Evolutionary conservation across 2,797 vertebrate species (phyloP).

Genomic region (Syncerus caffer): DNA sequence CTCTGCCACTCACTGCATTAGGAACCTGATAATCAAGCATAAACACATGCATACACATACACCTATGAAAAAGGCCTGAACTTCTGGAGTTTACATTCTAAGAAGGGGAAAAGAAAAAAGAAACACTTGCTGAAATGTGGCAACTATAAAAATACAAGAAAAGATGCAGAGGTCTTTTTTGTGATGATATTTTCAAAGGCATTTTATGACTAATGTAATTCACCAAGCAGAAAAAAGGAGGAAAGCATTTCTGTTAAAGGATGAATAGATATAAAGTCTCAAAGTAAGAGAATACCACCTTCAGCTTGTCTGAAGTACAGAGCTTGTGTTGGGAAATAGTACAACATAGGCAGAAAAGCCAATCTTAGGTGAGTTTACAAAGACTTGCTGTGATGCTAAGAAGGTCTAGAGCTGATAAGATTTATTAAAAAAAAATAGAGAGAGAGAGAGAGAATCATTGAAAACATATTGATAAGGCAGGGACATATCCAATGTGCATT

Average conservation of each 20-base stretch:
- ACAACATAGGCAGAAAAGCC: not conserved
- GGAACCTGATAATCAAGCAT: not conserved
- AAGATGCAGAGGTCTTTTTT: not conserved
- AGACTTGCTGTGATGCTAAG: not conserved
- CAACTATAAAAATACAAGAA: not conserved
- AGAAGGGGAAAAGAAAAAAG: not conserved
- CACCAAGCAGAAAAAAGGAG: not conserved
- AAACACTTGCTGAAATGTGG: not conserved
- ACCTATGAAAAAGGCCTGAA: not conserved
- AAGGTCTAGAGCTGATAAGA: not conserved
- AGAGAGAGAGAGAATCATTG: not conserved
- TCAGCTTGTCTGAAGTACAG: not conserved
- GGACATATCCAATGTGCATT: not conserved
- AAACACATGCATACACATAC: not conserved
- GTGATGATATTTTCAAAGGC: not conserved
- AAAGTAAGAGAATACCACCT: not conserved
- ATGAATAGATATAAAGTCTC: not conserved
- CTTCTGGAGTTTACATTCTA: not conserved
- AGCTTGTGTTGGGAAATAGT: not conserved
- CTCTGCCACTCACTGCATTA: not conserved
- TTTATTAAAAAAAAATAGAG: not conserved
- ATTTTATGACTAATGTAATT: not conserved
- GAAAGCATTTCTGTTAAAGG: not conserved
- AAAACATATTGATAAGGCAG: not conserved
- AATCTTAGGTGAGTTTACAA: not conserved